These are phyloP conservation scores for Acronicta leporina DNA, from an alignment of 2,888 invertebrate species.

Conservation along the genomic window DNA sequence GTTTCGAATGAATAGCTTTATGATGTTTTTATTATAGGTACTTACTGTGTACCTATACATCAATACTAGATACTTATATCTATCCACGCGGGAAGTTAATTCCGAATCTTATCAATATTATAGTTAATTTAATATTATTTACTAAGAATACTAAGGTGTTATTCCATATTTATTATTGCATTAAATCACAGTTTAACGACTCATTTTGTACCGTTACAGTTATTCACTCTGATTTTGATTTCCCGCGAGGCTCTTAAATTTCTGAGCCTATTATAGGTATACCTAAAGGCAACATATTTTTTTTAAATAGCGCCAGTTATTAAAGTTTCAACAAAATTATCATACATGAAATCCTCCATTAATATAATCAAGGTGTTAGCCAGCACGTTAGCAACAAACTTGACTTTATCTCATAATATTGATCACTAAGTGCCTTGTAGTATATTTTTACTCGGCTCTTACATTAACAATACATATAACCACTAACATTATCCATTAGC, in stretches of 20 bases:
- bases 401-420: conserved; percentile 23
- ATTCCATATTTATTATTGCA: conserved; percentile 4
- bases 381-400: conserved; percentile 13
- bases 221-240: conserved; percentile 44
- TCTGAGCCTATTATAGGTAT: conserved; percentile 16
- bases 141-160: conserved; percentile 13
- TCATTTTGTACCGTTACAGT: conserved; percentile 26
- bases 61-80: no score
- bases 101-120: neutral
- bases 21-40: conserved; percentile 19
- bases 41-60: no score
- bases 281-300: conserved; percentile 33
- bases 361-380: neutral
- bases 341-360: neutral
- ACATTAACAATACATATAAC: conserved; percentile 52
- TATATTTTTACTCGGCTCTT: conserved; percentile 39
- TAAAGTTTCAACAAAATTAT: conserved; percentile 2
- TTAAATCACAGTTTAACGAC: conserved; percentile 23
- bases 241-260: conserved; percentile 45
- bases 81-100: no score
- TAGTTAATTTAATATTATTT: neutral
- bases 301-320: conserved; percentile 18
- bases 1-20: conserved; percentile 24
- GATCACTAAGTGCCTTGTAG: conserved; percentile 5
- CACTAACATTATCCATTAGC: conserved; percentile 58